Evolutionary conservation across 2,888 invertebrate species (phyloP).

Genomic region (Pandemis cinnamomeana): DNA sequence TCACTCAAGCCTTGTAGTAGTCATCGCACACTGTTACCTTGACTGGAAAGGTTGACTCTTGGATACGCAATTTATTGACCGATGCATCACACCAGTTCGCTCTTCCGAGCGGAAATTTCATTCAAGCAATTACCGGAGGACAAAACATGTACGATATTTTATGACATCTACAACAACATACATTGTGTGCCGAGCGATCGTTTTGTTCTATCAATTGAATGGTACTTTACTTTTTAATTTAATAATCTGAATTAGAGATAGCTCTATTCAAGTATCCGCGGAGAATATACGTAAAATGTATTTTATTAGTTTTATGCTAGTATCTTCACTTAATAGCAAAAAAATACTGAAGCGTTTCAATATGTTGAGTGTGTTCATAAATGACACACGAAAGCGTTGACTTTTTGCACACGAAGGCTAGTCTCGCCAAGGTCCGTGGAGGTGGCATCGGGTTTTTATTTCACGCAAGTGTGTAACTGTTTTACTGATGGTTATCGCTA

Average conservation of each 20-base stretch:
- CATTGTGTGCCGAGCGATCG: neutral
- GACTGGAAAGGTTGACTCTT: constrained; percentile 57
- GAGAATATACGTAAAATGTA: too few species aligned
- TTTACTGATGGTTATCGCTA: constrained; percentile 83
- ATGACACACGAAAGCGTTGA: constrained; percentile 62
- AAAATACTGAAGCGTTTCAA: constrained; percentile 6
- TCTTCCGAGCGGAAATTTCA: constrained; percentile 56
- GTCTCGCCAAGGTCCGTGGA: constrained; percentile 67
- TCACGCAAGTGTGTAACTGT: constrained; percentile 79
- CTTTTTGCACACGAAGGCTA: constrained; percentile 71
- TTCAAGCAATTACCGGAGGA: constrained; percentile 50
- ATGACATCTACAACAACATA: constrained; percentile 7
- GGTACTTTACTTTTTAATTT: too few species aligned
- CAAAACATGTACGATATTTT: constrained; percentile 30
- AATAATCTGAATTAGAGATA: too few species aligned
- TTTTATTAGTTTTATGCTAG: neutral
- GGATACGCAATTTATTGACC: constrained; percentile 64
- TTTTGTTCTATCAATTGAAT: neutral
- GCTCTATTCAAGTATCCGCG: too few species aligned
- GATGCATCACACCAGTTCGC: constrained; percentile 58
- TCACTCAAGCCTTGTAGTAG: constrained; percentile 9
- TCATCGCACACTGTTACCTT: constrained; percentile 53
- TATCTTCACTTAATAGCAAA: neutral
- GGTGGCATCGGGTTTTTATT: constrained; percentile 77
- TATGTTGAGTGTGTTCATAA: constrained; percentile 42